Conservation (phyloP, 2,888 invertebrate species). For the Mesodorylaimus sp. region DNA sequence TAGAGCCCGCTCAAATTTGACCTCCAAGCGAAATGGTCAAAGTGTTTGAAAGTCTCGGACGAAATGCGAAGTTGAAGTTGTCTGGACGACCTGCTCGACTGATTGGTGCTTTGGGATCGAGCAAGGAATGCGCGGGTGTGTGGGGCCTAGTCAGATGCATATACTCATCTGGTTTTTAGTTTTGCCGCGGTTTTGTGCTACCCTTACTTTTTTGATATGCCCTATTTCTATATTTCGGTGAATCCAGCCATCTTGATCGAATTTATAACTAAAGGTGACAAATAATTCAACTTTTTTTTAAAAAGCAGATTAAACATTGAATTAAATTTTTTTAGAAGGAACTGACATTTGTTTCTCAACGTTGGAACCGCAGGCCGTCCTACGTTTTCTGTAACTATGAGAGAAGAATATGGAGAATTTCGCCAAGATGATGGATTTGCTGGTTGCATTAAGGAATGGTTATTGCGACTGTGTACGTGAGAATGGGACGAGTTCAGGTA, state of each 20-base stretch:
- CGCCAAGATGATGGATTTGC: slow-evolving; percentile 79
- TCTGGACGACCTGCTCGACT: slow-evolving; percentile 82
- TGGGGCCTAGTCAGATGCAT: too few species aligned
- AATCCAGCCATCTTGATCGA: slow-evolving; percentile 96
- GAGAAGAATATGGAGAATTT: slow-evolving; percentile 76
- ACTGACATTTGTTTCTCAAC: slow-evolving; percentile 82
- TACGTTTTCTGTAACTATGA: slow-evolving; percentile 78
- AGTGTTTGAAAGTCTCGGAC: slow-evolving; percentile 70
- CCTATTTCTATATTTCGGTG: slow-evolving; percentile 88
- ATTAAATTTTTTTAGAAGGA: slow-evolving; percentile 49
- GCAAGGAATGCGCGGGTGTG: slow-evolving; percentile 68
- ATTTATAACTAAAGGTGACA: slow-evolving; percentile 74
- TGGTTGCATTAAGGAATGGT: slow-evolving; percentile 91
- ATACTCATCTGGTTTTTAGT: too few species aligned
- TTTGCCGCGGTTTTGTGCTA: too few species aligned
- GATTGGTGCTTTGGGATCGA: slow-evolving; percentile 86
- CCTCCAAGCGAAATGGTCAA: slow-evolving; percentile 47
- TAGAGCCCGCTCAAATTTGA: slow-evolving; percentile 63
- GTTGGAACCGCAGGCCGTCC: slow-evolving; percentile 93
- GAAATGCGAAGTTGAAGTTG: slow-evolving; percentile 68
- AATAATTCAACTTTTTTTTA: too few species aligned
- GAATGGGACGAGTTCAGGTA: slow-evolving; percentile 52
- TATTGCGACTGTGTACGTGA: slow-evolving; percentile 85
- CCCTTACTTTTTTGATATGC: slow-evolving; percentile 93
- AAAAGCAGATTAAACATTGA: too few species aligned